A percentile compares a stretch with the other conserved stretches of the same genome.
phyloP scores from a whole-genome alignment of 2,113 vertebrate species.

The Leucoraja erinaceus region DNA sequence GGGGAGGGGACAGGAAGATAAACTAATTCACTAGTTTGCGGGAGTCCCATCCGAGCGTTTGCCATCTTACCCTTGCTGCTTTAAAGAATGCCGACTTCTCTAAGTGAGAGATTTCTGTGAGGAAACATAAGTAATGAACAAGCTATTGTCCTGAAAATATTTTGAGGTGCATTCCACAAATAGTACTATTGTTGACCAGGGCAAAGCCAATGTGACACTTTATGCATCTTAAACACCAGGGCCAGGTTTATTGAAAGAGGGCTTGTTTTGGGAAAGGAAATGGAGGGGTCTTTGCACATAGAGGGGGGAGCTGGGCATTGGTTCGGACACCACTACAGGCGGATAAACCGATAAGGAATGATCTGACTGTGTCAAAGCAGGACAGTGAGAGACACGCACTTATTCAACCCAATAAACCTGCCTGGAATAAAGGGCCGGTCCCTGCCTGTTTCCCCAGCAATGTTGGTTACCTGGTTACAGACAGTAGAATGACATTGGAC shows the following conservation, averaged over 20 bases:
- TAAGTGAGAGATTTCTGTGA: not conserved
- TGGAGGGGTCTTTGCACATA: not conserved
- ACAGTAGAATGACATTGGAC: not conserved
- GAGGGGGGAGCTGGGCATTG: not conserved
- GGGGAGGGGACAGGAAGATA: not conserved
- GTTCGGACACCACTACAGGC: not conserved
- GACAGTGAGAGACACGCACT: not conserved
- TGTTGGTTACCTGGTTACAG: conserved; percentile 31
- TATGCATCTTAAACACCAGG: not conserved
- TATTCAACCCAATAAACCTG: conserved; percentile 35
- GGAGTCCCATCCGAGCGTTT: not conserved
- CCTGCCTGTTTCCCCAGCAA: conserved; percentile 24
- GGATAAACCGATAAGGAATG: conserved; percentile 1
- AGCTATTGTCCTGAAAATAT: not conserved
- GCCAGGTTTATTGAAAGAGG: not conserved
- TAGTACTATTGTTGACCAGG: not conserved
- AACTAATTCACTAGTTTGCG: not conserved
- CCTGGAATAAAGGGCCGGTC: not conserved
- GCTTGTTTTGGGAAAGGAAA: not conserved
- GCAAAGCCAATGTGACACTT: not conserved
- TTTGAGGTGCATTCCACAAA: not conserved
- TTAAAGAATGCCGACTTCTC: not conserved
- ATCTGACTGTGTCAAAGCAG: not conserved
- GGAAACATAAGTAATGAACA: not conserved
- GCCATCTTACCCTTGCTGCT: not conserved